Conservation (phyloP, 2,888 invertebrate species). For the Phrixothrix hirtus region DNA sequence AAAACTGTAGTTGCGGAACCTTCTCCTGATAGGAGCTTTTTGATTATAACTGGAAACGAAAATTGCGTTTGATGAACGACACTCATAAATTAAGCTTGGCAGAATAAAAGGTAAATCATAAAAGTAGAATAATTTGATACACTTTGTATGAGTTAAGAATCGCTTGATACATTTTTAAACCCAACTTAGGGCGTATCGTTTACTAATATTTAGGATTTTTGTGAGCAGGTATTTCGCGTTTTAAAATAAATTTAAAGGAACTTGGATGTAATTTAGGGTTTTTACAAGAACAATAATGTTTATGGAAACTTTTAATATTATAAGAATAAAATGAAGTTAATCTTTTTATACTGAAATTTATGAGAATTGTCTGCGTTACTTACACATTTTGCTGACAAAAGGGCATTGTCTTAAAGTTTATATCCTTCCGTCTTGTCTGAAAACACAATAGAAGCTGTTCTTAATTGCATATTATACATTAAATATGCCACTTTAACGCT, state of each 20-base stretch:
- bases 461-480: slow-evolving; percentile 52
- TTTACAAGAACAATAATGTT: slow-evolving; percentile 20
- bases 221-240: neutral
- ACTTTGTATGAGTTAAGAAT: too few species aligned
- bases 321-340: slow-evolving; percentile 29
- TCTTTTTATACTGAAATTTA: slow-evolving; percentile 30
- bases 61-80: neutral
- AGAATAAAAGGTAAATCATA: too few species aligned
- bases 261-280: slow-evolving; percentile 21
- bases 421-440: slow-evolving; percentile 44
- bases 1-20: too few species aligned
- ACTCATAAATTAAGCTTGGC: neutral
- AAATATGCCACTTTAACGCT: slow-evolving; percentile 47
- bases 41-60: too few species aligned
- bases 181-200: too few species aligned
- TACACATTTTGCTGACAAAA: slow-evolving; percentile 40
- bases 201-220: too few species aligned
- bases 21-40: too few species aligned
- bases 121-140: too few species aligned
- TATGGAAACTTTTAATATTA: slow-evolving; percentile 25
- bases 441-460: slow-evolving; percentile 47
- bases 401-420: slow-evolving; percentile 50
- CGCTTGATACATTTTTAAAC: too few species aligned
- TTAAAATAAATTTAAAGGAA: slow-evolving; percentile 10
- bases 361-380: slow-evolving; percentile 31